Evolutionary conservation across 2,888 invertebrate genomes (phyloP).

Genomic region (Autographa pulchrina): DNA sequence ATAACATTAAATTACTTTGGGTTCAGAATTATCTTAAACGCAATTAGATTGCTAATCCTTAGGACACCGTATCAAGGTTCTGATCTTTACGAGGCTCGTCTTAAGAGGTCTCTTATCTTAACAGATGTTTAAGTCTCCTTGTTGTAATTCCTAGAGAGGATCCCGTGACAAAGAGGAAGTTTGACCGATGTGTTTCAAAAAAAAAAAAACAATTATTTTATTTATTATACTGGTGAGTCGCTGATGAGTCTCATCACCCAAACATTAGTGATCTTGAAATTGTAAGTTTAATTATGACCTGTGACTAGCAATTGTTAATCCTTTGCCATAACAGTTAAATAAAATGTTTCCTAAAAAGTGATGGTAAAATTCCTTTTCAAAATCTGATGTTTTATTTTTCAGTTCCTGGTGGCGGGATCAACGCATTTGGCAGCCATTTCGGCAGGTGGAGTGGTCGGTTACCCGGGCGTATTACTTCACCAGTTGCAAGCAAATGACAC

Average conservation of each 20-base stretch:
- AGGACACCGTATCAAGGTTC: conserved; percentile 17
- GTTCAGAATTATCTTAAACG: conserved; percentile 27
- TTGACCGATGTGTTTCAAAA: too few species aligned
- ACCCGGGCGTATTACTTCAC: conserved; percentile 53
- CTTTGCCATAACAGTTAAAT: too few species aligned
- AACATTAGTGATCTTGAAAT: too few species aligned
- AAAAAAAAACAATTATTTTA: too few species aligned
- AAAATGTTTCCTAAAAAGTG: too few species aligned
- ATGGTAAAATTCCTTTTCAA: too few species aligned
- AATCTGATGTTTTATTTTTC: too few species aligned
- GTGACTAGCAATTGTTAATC: too few species aligned
- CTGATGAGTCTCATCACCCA: too few species aligned
- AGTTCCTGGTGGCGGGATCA: conserved; percentile 57
- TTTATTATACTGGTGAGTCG: too few species aligned
- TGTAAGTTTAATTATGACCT: too few species aligned
- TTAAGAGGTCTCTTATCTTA: conserved; percentile 24
- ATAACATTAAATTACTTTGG: conserved; percentile 34
- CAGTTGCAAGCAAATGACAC: conserved; percentile 51
- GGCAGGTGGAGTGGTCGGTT: conserved; percentile 48
- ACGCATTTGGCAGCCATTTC: conserved; percentile 57
- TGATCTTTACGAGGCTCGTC: conserved; percentile 15
- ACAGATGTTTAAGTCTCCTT: conserved; percentile 14
- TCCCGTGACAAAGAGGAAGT: too few species aligned
- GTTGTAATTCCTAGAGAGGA: neutral
- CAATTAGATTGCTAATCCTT: conserved; percentile 31